Evolutionary conservation across 2,797 vertebrate species (phyloP).

Genomic region (Megalops cyprinoides): DNA sequence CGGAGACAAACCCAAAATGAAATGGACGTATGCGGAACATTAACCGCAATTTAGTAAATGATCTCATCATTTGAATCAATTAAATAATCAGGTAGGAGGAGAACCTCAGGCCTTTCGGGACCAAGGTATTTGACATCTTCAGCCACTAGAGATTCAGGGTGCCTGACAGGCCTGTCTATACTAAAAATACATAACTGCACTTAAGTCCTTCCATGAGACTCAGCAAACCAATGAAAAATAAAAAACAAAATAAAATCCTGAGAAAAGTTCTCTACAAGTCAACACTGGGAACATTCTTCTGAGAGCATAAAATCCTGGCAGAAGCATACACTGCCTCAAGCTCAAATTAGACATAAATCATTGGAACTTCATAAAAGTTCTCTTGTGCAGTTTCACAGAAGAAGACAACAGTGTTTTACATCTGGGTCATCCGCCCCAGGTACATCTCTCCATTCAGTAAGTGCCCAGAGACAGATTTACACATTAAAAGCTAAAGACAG

Average conservation of each 20-base stretch:
- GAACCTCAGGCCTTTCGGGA: neutral
- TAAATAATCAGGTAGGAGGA: slow-evolving; percentile 16
- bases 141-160: neutral
- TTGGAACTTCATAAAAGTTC: slow-evolving; percentile 1
- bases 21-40: slow-evolving; percentile 13
- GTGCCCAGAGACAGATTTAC: slow-evolving; percentile 27
- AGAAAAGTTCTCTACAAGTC: neutral
- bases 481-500: slow-evolving; percentile 16
- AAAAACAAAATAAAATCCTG: neutral
- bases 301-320: neutral
- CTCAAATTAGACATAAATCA: slow-evolving; percentile 8
- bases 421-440: slow-evolving; percentile 21
- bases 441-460: neutral
- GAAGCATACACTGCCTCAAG: neutral
- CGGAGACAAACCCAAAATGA: neutral
- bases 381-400: slow-evolving; percentile 18
- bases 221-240: neutral
- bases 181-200: neutral
- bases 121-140: neutral
- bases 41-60: slow-evolving; percentile 19
- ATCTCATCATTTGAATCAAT: neutral
- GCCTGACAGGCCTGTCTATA: slow-evolving; percentile 1
- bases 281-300: slow-evolving; percentile 10
- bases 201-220: neutral
- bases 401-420: slow-evolving; percentile 26